Conservation (phyloP, 2,888 invertebrate genomes). For the Sphecodes monilicornis region DNA sequence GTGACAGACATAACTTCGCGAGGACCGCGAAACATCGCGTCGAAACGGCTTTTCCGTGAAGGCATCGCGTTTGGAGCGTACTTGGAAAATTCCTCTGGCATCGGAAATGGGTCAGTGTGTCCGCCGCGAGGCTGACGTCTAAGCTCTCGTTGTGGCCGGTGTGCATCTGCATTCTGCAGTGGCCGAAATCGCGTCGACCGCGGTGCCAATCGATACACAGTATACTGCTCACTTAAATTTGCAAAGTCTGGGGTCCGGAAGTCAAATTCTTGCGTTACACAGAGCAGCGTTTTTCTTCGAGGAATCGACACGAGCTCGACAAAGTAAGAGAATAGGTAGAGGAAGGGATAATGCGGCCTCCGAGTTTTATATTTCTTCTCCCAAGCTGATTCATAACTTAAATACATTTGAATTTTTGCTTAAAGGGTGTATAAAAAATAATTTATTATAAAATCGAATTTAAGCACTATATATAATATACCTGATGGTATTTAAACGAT, state of each 20-base stretch:
- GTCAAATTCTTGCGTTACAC: too few relatives aligned
- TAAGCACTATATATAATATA: too few relatives aligned
- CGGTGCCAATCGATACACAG: conserved; percentile 50
- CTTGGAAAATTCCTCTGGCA: conserved; percentile 37
- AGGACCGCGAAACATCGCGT: not conserved
- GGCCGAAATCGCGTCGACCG: conserved; percentile 27
- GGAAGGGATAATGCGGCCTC: too few relatives aligned
- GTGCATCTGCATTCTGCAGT: conserved; percentile 59
- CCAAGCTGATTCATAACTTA: too few relatives aligned
- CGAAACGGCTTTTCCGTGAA: not conserved
- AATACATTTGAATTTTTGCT: too few relatives aligned
- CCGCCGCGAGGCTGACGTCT: conserved; percentile 44
- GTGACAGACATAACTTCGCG: not conserved
- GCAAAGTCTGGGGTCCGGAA: not conserved
- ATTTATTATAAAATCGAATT: too few relatives aligned
- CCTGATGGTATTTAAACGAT: too few relatives aligned
- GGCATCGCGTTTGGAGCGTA: conserved; percentile 24
- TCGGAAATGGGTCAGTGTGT: conserved; percentile 55
- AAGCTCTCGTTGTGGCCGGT: conserved; percentile 40
- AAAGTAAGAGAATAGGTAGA: too few relatives aligned
- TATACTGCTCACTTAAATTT: not conserved
- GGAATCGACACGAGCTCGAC: too few relatives aligned
- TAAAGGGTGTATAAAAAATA: too few relatives aligned
- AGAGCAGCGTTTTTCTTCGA: too few relatives aligned
- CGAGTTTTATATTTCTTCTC: too few relatives aligned